phyloP scores from a whole-genome alignment of 1,140 invertebrate genomes.

The Lucilia sericata region DNA sequence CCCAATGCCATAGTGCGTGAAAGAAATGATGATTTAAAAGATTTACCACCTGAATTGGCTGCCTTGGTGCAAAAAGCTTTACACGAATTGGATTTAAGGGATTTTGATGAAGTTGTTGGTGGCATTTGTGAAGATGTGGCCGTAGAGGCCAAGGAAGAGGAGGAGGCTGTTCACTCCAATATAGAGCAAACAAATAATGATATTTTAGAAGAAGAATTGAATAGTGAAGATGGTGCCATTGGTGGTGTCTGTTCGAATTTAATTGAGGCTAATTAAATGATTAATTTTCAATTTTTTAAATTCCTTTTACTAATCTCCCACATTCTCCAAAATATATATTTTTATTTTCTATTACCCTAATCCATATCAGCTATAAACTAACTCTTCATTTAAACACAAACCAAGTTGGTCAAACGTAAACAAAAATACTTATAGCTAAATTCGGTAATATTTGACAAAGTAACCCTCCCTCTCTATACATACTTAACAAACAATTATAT shows the following conservation, averaged over 20 bases:
- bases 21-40: slow-evolving; percentile 62
- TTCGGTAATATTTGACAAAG: not conserved
- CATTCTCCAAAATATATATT: not conserved
- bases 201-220: slow-evolving; percentile 30
- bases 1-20: slow-evolving; percentile 59
- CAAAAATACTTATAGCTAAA: not conserved
- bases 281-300: not conserved
- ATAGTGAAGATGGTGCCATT: slow-evolving; percentile 39
- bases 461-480: not conserved
- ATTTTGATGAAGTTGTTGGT: slow-evolving; percentile 56
- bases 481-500: slow-evolving; percentile 25
- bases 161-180: not conserved
- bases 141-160: slow-evolving; percentile 29
- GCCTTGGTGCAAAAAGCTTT: slow-evolving; percentile 62
- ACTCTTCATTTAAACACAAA: not conserved
- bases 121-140: slow-evolving; percentile 22
- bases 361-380: not conserved
- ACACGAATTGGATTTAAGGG: slow-evolving; percentile 61
- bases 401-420: not conserved
- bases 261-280: slow-evolving; percentile 25
- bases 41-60: slow-evolving; percentile 63
- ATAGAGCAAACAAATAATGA: not conserved
- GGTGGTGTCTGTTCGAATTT: slow-evolving; percentile 33
- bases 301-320: not conserved
- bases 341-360: not conserved